phyloP scores from a whole-genome alignment of 1,140 invertebrate genomes.

The Heliconius nattereri region DNA sequence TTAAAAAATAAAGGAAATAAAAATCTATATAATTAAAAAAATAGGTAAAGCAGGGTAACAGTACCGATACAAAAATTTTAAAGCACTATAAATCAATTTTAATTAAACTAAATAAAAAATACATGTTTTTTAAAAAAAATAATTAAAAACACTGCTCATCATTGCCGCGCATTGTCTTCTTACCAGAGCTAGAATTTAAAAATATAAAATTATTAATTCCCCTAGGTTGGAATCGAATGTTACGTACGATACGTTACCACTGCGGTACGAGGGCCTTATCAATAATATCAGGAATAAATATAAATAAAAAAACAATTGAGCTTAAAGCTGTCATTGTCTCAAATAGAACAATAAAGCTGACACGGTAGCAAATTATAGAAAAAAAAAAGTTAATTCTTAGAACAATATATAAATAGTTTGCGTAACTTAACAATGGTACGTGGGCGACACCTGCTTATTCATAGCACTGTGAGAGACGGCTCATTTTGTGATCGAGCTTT shows the following conservation, averaged over 20 bases:
- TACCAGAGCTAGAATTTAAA: background rate
- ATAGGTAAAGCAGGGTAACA: too few species aligned
- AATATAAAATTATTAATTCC: too few species aligned
- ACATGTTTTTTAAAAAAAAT: too few species aligned
- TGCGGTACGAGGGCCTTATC: too few species aligned
- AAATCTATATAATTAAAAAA: too few species aligned
- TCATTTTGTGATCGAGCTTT: background rate
- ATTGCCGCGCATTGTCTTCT: background rate
- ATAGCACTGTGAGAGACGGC: background rate
- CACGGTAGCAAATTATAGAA: background rate
- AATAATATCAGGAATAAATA: background rate
- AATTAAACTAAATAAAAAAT: too few species aligned
- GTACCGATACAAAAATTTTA: too few species aligned
- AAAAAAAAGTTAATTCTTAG: background rate
- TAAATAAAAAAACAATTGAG: background rate
- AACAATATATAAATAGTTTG: conserved; percentile 7
- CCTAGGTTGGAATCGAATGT: too few species aligned
- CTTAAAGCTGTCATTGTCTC: background rate
- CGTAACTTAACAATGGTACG: background rate
- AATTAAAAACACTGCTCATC: background rate
- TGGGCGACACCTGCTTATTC: conserved; percentile 4
- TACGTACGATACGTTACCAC: too few species aligned
- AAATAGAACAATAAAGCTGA: conserved; percentile 1
- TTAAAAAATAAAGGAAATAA: too few species aligned
- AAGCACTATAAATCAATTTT: too few species aligned